Evolutionary conservation across 2,888 invertebrate species (phyloP), one percentile per base, ranked within the genome.

Genomic region (Ganaspis brasiliensis): DNA sequence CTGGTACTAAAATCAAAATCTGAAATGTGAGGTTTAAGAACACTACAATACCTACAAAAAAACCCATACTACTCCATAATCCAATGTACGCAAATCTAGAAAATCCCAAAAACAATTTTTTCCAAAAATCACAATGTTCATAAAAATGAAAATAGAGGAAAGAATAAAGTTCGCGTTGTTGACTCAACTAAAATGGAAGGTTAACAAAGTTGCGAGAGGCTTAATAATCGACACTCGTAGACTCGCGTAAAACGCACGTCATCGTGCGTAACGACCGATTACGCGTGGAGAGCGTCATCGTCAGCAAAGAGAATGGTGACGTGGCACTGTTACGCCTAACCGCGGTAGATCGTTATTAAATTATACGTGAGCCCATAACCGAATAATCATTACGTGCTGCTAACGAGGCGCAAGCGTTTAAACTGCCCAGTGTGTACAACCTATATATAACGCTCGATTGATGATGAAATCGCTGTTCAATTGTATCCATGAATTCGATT

Each of bases 211-310:
- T 26, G n/a, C 24, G 78, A 76, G 76, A 52, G 79, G 81, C 80
- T 77, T 78, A 77, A 79, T 81, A 81, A 77, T 80, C 83, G 75
- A 73, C 80, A 78, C 79, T 79, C 79, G 79, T 80, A 81, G 81
- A 81, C 84, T 79, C 86, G 79, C 83, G 84, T 84, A 88, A 91
- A 89, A 88, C 87, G 89, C 90, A 87, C 88, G 90, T 91, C 91
- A 91, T 91, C 89, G 89, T 84, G 88, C 87, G 88, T 91, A 91
- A 91, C 90, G 90, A 90, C 88, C 90, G 90, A 90, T 91, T 90
- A 90, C 88, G 87, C 84, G 76, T 85, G 81, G 83, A 84, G 85
- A 85, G 85, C 85, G 84, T 87, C 87, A 86, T 85, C 85, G 83
- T 85, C 84, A 82, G 76, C 76, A 79, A 80, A 77, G 78, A 81